Evolutionary conservation across 2,888 invertebrate species (phyloP), one percentile per base, ranked within the genome.

Genomic region (Lithodes maja): DNA sequence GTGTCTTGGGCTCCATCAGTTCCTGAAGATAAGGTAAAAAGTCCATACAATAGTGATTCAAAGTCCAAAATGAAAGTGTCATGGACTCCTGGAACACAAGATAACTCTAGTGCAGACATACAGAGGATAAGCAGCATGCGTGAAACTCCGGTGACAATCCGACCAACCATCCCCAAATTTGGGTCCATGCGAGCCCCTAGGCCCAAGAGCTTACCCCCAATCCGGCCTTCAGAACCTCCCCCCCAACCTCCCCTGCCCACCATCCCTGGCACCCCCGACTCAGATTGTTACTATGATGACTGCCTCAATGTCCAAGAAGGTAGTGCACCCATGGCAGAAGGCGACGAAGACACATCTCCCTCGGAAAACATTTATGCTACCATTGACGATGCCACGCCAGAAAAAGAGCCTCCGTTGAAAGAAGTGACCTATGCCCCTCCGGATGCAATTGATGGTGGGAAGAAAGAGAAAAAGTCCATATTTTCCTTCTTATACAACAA

Each of bases 281-380:
- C 90, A n/a, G 91, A 91, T 61, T 86, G 88, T 80, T 87, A 89
- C 68, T 91, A 91, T 85, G 91, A 91, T 50, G 91, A 90, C 74
- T 91, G 91, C 75, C 84, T 88, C 49, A 86, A 91, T 54, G 78
- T 85, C 33, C 86, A 88, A 71, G 83, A 87, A 2, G 83, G 61
- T 12, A 55, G 50, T 54, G 86, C 90, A 49, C 86, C 84, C 7
- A 55, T 87, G 61, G 82, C 87, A 61, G 77, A 80, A 12, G 74
- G 77, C 3, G 89, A 87, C 68, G 90, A 89, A 12, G 86, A 88
- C 2, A 82, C 82, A 50, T 84, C 91, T 2, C 90, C 91, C 15
- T 79, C 90, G 3, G 91, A 91, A 54, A 90, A 89, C 49, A 90
- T 91, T 5, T 91, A 91, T 77, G 90, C 91, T 61, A 91, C 91